These are phyloP conservation scores for Rugalucina vietnamica DNA, from an alignment of 2,888 invertebrate genomes.

Conservation along the genomic window DNA sequence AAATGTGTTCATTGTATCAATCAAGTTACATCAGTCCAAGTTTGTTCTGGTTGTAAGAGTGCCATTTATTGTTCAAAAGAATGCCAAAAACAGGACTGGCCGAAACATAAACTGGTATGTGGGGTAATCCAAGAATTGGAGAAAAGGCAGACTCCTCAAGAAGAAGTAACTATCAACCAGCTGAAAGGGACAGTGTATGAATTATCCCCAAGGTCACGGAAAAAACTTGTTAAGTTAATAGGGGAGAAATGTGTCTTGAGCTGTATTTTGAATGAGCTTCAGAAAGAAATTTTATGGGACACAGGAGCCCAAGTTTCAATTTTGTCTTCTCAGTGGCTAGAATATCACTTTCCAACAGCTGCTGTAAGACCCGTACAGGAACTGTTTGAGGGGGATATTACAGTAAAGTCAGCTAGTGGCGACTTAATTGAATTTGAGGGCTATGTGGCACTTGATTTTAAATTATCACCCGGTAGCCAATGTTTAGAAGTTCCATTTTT, in stretches of 20 bases:
- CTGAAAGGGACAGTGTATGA: constrained; percentile 13
- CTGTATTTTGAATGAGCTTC: neutral
- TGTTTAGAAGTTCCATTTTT: constrained; percentile 29
- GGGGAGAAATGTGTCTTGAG: constrained; percentile 20
- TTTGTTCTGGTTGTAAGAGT: neutral
- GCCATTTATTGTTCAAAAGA: neutral
- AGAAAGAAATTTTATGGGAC: constrained; percentile 32
- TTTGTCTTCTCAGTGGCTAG: neutral
- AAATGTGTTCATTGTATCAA: too few relatives aligned
- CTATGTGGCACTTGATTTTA: neutral
- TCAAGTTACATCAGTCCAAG: too few relatives aligned
- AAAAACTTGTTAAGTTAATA: constrained; percentile 29
- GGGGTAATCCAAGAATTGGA: neutral
- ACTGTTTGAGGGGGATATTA: constrained; percentile 20
- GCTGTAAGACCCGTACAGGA: neutral
- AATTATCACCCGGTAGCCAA: neutral
- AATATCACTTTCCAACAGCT: neutral
- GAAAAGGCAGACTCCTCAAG: neutral
- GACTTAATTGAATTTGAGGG: constrained; percentile 6
- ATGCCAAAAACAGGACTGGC: constrained; percentile 17
- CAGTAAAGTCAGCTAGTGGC: constrained; percentile 26
- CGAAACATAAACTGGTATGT: neutral
- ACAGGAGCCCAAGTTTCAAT: constrained; percentile 41
- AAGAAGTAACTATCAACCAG: neutral
- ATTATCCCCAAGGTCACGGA: constrained; percentile 19